Conservation (phyloP, 2,797 vertebrate species). For the Otus scops region DNA sequence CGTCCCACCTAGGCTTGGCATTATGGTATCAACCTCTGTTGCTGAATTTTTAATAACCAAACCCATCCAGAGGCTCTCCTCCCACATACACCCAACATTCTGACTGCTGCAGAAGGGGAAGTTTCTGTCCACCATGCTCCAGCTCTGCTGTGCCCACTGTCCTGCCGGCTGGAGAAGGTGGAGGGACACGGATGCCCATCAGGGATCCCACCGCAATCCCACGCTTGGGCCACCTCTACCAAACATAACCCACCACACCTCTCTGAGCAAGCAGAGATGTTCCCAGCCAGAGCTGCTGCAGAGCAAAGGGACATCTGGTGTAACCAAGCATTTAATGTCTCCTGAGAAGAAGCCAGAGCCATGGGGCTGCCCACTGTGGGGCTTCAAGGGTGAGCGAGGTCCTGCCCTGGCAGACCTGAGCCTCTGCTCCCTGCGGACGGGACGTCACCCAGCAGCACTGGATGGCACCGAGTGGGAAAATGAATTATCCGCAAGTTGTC, state of each 20-base stretch:
- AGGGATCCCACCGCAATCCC: accelerated
- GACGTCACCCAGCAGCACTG: neutral
- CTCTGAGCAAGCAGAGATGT: neutral
- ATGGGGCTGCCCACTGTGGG: neutral
- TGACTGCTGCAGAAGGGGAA: neutral
- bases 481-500: neutral
- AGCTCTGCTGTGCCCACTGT: neutral
- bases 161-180: neutral
- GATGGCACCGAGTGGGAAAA: neutral
- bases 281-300: neutral
- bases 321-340: accelerated
- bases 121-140: neutral
- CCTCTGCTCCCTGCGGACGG: accelerated
- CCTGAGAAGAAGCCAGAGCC: neutral
- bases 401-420: neutral
- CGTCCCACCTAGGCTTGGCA: neutral
- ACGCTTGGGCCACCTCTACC: neutral
- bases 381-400: neutral
- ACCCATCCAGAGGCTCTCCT: neutral
- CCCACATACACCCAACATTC: neutral
- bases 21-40: neutral
- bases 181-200: accelerated
- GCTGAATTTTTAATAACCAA: neutral
- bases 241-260: neutral
- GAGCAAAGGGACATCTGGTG: neutral